Conservation (phyloP, 2,888 invertebrate genomes). For the Rotaria macrura region DNA sequence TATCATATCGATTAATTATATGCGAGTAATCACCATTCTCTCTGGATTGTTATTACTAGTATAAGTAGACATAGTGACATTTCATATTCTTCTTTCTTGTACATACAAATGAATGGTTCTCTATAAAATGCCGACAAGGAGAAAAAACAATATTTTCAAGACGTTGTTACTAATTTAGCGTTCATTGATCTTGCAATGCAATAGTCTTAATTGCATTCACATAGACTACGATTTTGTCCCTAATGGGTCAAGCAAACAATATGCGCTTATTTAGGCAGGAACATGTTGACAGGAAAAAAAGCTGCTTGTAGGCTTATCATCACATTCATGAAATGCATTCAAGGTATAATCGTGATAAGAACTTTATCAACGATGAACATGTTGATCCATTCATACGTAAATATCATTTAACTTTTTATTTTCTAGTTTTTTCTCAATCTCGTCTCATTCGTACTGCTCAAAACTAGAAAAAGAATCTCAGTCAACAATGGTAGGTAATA, state of each 20-base stretch:
- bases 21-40: background rate
- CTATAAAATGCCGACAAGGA: too few species aligned
- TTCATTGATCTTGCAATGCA: background rate
- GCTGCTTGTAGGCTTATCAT: background rate
- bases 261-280: background rate
- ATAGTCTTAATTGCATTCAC: background rate
- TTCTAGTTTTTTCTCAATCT: background rate
- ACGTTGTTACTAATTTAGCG: background rate
- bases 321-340: background rate
- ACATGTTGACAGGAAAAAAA: background rate
- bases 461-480: background rate
- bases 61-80: background rate
- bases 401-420: background rate
- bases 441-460: background rate
- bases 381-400: background rate
- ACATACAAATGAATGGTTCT: background rate
- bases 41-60: background rate
- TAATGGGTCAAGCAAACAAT: background rate
- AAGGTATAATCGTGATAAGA: background rate
- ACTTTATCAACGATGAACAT: background rate
- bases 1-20: background rate
- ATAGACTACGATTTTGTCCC: background rate
- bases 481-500: slow-evolving; percentile 20
- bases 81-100: background rate
- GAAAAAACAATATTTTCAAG: background rate